Conservation (phyloP, 2,113 vertebrate genomes). For the Notiomystis cincta region DNA sequence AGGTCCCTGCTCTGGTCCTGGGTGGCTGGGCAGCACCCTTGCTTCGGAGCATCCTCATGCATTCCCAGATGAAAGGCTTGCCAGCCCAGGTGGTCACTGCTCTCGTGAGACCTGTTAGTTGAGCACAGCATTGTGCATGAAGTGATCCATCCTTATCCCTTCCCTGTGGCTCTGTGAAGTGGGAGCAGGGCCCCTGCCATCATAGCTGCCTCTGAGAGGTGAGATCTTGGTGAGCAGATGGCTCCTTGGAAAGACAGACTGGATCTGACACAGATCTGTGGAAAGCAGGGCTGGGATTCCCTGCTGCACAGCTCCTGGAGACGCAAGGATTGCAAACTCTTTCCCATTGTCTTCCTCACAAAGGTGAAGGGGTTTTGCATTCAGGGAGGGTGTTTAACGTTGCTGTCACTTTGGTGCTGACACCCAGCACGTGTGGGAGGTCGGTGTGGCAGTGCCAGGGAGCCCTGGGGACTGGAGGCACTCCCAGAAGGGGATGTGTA, state of each 20-base stretch:
- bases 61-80: neutral
- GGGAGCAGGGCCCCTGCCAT: neutral
- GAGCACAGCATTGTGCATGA: neutral
- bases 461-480: neutral
- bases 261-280: rapidly evolving
- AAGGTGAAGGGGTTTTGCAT: neutral
- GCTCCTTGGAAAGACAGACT: neutral
- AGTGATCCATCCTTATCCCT: neutral
- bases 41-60: neutral
- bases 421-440: neutral
- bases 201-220: neutral
- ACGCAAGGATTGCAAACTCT: neutral
- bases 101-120: rapidly evolving
- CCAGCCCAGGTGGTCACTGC: neutral
- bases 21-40: neutral
- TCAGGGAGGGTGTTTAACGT: neutral
- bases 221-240: neutral
- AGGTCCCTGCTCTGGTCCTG: neutral
- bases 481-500: neutral
- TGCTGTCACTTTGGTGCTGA: neutral
- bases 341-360: rapidly evolving
- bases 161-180: neutral
- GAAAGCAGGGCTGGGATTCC: neutral
- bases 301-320: neutral
- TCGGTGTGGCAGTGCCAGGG: neutral